phyloP scores from a whole-genome alignment of 2,888 invertebrate species.

The Eumerus sabulonum region DNA sequence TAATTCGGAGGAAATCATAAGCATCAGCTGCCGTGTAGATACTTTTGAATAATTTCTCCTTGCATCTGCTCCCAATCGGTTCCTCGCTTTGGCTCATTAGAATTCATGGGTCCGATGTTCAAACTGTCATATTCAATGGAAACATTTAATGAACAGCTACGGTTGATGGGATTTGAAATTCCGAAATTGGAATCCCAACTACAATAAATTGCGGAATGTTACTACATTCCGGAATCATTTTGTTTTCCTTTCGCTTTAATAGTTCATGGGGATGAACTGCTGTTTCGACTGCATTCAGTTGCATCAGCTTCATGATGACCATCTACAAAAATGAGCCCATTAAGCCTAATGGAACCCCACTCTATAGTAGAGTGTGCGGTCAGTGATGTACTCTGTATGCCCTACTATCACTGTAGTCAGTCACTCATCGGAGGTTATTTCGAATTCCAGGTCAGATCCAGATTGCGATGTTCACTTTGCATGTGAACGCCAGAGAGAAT shows the following conservation, averaged over 20 bases:
- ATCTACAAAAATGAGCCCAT: background rate
- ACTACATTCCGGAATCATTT: no score
- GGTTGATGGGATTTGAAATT: conserved; percentile 21
- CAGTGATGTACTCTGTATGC: background rate
- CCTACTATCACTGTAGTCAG: no score
- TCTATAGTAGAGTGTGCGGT: conserved; percentile 6
- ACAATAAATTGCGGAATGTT: no score
- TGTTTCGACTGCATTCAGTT: conserved; percentile 15
- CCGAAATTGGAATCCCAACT: background rate
- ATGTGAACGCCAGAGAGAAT: background rate
- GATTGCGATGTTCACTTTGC: conserved; percentile 3
- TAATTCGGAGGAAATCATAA: conserved; percentile 50
- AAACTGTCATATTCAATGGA: conserved; percentile 47
- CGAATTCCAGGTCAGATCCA: conserved; percentile 11
- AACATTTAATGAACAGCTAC: conserved; percentile 44
- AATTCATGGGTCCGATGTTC: no score
- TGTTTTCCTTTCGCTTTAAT: background rate
- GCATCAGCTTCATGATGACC: conserved; percentile 17
- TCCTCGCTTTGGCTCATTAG: conserved; percentile 6
- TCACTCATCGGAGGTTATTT: no score
- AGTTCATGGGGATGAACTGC: conserved; percentile 1
- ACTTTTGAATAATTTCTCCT: conserved; percentile 55
- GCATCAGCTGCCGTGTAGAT: conserved; percentile 54
- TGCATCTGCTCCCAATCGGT: conserved; percentile 18
- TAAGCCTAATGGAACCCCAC: conserved; percentile 24